These are phyloP conservation scores for Lasioglossum albipes DNA, from an alignment of 1,140 invertebrate species.

Conservation along the genomic window DNA sequence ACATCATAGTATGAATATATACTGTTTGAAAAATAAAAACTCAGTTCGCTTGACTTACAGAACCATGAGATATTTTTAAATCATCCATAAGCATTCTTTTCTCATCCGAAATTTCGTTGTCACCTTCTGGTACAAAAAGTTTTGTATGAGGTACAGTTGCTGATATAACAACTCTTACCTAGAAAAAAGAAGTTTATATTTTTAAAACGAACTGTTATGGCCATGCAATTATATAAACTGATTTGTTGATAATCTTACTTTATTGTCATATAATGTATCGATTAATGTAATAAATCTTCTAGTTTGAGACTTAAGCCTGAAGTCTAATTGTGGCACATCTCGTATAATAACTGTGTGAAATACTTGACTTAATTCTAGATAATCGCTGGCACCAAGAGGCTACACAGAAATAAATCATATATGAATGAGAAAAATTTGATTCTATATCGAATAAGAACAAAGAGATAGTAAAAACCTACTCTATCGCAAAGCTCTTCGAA, in stretches of 20 bases:
- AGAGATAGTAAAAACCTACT: constrained; percentile 81
- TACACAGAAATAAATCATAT: constrained; percentile 75
- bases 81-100: constrained; percentile 96
- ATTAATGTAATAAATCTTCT: constrained; percentile 98
- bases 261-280: constrained; percentile 98
- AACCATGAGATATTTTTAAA: constrained; percentile 86
- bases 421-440: background rate
- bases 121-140: constrained; percentile 85
- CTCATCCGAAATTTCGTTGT: constrained; percentile 84
- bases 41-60: constrained; percentile 71
- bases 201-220: constrained; percentile 41
- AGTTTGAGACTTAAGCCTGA: constrained; percentile 89
- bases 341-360: constrained; percentile 97
- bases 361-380: constrained; percentile 92
- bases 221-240: background rate
- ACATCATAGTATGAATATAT: background rate
- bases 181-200: constrained; percentile 59
- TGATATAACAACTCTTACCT: constrained; percentile 90
- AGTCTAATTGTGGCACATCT: constrained; percentile 91
- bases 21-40: background rate
- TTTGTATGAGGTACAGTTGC: constrained; percentile 87
- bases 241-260: constrained; percentile 79
- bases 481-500: constrained; percentile 95
- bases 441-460: background rate
- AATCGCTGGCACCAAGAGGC: constrained; percentile 96